These are phyloP conservation scores for Gerris lacustris DNA, from an alignment of 2,888 invertebrate genomes.

Conservation along the genomic window DNA sequence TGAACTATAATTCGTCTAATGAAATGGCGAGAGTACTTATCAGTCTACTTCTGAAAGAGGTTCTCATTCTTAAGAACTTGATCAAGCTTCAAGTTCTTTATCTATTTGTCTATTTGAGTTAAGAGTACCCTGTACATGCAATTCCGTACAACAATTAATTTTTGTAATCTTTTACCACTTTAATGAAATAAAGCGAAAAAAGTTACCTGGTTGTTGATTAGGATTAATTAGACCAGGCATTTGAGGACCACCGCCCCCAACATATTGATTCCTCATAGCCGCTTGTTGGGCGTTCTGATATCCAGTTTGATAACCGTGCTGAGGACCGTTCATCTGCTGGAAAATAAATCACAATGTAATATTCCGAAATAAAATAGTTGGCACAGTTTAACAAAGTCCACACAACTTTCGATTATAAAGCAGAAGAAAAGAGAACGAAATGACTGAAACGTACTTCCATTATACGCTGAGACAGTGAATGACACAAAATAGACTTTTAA, in stretches of 20 bases:
- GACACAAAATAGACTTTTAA: no score
- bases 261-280: conserved; percentile 54
- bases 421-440: background rate
- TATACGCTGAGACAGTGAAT: no score
- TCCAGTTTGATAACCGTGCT: conserved; percentile 58
- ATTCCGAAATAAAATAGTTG: background rate
- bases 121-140: no score
- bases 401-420: background rate
- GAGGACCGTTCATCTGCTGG: conserved; percentile 54
- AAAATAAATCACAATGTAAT: conserved; percentile 5
- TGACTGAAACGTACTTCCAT: background rate
- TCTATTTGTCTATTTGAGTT: no score
- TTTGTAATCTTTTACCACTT: no score
- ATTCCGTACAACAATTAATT: no score
- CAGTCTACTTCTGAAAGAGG: no score
- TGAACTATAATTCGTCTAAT: no score
- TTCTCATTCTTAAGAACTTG: no score
- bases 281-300: conserved; percentile 49
- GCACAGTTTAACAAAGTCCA: background rate
- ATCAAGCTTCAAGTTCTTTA: no score
- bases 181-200: no score
- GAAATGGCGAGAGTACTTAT: no score
- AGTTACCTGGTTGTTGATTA: conserved; percentile 36
- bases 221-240: conserved; percentile 50
- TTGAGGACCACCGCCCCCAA: conserved; percentile 45